Base-by-base conservation (phyloP, 2,888 invertebrate species). In the Rotaria sp. region DNA sequence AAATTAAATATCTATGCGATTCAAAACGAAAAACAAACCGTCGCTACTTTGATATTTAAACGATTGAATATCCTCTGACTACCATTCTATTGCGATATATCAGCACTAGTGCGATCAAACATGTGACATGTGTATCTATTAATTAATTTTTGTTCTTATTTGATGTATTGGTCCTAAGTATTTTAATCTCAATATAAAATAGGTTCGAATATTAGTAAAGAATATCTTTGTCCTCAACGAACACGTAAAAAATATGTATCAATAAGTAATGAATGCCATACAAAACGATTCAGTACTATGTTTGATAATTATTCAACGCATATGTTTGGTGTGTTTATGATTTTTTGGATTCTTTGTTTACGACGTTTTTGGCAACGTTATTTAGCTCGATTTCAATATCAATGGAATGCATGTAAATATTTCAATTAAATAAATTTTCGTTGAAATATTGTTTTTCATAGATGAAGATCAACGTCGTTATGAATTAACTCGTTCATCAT, bases 371-470 rank as follows among this genome's bases (percentile, higher is more conserved):
- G 75, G 75, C 75, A 75, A 75, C 38, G 75, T 11, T 75, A 75
- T 75, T 75, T 75, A 75, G 75, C 75, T 15, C 38, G 8, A 75
- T 75, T 75, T 75, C 75, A 75, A 75, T 75, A 75, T 75, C 41
- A 75, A 38, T 75, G 75, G 75, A 41, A 38, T 75, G 75, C 24
- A 21, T 75, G 75, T 75, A 41, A 41, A 8, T 75, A 41, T 24
- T 38, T 18, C 21, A 45, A 45, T 8, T 11, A 8, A 45, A 45
- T 11, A 45, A 45, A 45, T 5, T 45, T 5, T 45, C 45, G 45
- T 8, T 11, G 5, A 8, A 8, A 8, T 45, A 45, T 45, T 45
- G 5, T 45, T 75, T 2, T 8, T 21, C 21, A 21, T 41, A 75
- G 75, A 75, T 41, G 75, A 75, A 75, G 75, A 75, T 41, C 38